Evolutionary conservation across 1,140 invertebrate species (phyloP).

Genomic region (Caenorhabditis latens): DNA sequence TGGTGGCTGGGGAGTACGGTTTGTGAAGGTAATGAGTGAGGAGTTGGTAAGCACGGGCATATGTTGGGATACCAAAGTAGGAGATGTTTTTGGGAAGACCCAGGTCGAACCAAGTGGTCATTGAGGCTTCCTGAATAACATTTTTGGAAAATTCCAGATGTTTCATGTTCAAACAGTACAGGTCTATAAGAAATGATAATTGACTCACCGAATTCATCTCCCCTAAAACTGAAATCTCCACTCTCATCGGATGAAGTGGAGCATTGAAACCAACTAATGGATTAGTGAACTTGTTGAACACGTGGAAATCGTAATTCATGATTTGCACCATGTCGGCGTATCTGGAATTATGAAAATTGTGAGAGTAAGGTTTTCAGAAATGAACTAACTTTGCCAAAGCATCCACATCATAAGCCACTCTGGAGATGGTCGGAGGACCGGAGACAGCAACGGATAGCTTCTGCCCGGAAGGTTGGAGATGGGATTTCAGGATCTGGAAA

Average conservation of each 20-base stretch:
- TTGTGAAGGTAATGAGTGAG: conserved; percentile 64
- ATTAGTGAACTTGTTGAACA: conserved; percentile 55
- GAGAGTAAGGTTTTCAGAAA: not conserved
- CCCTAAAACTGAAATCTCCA: conserved; percentile 66
- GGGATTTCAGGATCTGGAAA: conserved; percentile 54
- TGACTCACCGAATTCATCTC: conserved; percentile 70
- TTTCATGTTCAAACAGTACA: not conserved
- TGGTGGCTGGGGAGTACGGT: conserved; percentile 68
- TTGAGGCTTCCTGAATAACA: conserved; percentile 68
- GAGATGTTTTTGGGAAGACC: conserved; percentile 66
- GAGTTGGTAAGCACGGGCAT: conserved; percentile 67
- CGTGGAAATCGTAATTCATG: conserved; percentile 74
- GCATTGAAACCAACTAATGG: conserved; percentile 74
- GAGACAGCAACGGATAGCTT: conserved; percentile 66
- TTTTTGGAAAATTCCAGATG: not conserved
- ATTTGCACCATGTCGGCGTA: conserved; percentile 71
- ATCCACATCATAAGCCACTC: conserved; percentile 66
- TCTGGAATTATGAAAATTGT: conserved; percentile 54
- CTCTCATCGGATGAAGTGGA: conserved; percentile 61
- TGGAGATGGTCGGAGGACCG: conserved; percentile 68
- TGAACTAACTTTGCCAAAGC: conserved; percentile 65
- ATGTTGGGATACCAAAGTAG: conserved; percentile 72
- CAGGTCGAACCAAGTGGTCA: conserved; percentile 58
- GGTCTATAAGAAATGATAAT: not conserved
- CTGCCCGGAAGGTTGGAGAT: conserved; percentile 12